A percentile compares a stretch with the other conserved stretches of the same genome.
Evolutionary conservation across 1,140 invertebrate genomes (phyloP).

Genomic region (Zaprionus tsacasi): DNA sequence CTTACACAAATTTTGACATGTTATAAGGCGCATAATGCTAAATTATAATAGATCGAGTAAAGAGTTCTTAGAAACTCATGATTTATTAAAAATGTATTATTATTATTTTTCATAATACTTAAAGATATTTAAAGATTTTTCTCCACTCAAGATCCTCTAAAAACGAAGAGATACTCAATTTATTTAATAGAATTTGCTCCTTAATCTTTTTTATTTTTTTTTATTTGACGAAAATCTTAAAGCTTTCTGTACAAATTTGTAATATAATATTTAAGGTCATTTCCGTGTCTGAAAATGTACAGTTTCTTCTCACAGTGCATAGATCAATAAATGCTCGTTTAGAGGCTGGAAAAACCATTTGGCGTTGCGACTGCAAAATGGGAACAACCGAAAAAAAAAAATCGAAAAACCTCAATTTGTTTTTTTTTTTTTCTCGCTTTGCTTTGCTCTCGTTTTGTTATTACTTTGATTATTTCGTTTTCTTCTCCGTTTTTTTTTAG

Average conservation of each 20-base stretch:
- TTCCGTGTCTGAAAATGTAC: not conserved
- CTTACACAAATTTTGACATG: no score
- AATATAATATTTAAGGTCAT: no score
- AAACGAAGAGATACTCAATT: no score
- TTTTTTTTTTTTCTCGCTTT: slow-evolving; percentile 46
- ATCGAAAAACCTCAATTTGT: slow-evolving; percentile 63
- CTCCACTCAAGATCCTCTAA: no score
- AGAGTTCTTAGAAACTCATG: no score
- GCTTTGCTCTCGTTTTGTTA: slow-evolving; percentile 20
- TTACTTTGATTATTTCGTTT: slow-evolving; percentile 18
- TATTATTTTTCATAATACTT: no score
- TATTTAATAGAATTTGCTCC: no score
- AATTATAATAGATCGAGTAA: no score
- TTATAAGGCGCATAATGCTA: no score
- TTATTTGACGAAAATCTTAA: not conserved
- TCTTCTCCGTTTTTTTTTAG: slow-evolving; percentile 17
- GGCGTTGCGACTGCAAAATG: slow-evolving; percentile 50
- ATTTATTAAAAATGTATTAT: no score
- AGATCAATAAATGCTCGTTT: slow-evolving; percentile 59
- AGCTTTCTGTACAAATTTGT: not conserved
- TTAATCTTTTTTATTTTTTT: no score
- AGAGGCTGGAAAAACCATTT: slow-evolving; percentile 51
- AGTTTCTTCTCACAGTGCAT: slow-evolving; percentile 9
- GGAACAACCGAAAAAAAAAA: slow-evolving; percentile 41
- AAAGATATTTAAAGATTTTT: no score